Evolutionary conservation across 2,113 vertebrate genomes (phyloP).

Genomic region (Ctenodactylus gundi): DNA sequence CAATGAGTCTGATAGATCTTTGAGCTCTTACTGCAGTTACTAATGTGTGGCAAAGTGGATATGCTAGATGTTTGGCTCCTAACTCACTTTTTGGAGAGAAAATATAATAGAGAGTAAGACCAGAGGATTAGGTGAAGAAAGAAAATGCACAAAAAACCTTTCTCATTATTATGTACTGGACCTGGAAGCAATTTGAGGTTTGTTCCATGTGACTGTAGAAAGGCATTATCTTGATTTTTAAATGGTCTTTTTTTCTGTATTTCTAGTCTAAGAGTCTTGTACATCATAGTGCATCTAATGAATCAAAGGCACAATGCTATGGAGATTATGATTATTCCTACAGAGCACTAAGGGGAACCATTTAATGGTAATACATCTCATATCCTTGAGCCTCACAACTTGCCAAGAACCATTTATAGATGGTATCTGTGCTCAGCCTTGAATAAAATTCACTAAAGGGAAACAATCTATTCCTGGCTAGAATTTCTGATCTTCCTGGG

Average conservation of each 20-base stretch:
- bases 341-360: background rate
- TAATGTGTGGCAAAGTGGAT: background rate
- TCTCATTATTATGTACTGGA: background rate
- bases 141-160: background rate
- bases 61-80: background rate
- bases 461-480: background rate
- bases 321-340: background rate
- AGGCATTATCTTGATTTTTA: background rate
- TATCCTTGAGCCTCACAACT: background rate
- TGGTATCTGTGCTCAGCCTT: background rate
- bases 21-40: background rate
- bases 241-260: background rate
- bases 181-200: background rate
- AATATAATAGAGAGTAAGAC: background rate
- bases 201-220: background rate
- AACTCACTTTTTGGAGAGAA: background rate
- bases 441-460: background rate
- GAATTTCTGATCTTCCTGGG: background rate
- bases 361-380: background rate
- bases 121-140: background rate
- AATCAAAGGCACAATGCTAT: background rate
- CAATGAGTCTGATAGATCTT: background rate
- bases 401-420: background rate
- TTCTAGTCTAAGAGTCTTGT: background rate
- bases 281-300: background rate